phyloP scores from a whole-genome alignment of 2,888 invertebrate species.

The Lamproptera curius region DNA sequence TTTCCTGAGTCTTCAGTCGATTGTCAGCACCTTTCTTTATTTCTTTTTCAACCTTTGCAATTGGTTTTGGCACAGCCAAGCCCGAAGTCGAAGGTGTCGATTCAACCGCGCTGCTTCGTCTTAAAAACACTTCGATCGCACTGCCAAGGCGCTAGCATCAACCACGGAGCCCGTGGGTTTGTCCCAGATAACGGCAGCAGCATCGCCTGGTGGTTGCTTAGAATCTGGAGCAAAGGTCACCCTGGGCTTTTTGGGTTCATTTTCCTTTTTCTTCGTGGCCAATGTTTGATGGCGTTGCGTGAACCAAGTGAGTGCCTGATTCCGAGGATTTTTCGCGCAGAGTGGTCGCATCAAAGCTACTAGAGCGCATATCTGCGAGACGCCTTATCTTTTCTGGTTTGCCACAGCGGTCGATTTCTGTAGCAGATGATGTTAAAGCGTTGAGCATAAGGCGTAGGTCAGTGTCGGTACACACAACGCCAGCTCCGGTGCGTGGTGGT shows the following conservation, averaged over 20 bases:
- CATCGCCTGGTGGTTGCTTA: conserved; percentile 75
- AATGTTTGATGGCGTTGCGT: conserved; percentile 87
- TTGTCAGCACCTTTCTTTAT: conserved; percentile 22
- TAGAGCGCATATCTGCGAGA: conserved; percentile 85
- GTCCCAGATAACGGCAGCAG: conserved; percentile 84
- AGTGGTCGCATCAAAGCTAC: conserved; percentile 90
- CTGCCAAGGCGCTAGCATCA: conserved; percentile 89
- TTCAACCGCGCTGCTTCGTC: conserved; percentile 75
- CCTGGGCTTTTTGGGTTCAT: conserved; percentile 68
- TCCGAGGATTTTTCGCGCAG: conserved; percentile 71
- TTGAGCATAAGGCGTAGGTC: conserved; percentile 88
- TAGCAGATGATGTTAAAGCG: conserved; percentile 88
- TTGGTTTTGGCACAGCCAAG: conserved; percentile 26
- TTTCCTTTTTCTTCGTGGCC: conserved; percentile 79
- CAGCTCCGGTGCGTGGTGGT: conserved; percentile 65
- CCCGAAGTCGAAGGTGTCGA: conserved; percentile 53
- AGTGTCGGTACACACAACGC: conserved; percentile 89
- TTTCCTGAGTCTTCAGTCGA: conserved; percentile 54
- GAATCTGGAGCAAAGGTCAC: conserved; percentile 81
- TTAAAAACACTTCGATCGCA: conserved; percentile 90
- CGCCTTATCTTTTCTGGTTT: conserved; percentile 78
- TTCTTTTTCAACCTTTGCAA: conserved; percentile 36
- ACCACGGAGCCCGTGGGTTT: conserved; percentile 86
- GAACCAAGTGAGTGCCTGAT: conserved; percentile 85
- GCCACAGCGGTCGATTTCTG: conserved; percentile 86